A percentile compares a stretch with the other conserved stretches of the same genome.
Conservation (phyloP, 2,888 invertebrate genomes). For the Limnephilus rhombicus region DNA sequence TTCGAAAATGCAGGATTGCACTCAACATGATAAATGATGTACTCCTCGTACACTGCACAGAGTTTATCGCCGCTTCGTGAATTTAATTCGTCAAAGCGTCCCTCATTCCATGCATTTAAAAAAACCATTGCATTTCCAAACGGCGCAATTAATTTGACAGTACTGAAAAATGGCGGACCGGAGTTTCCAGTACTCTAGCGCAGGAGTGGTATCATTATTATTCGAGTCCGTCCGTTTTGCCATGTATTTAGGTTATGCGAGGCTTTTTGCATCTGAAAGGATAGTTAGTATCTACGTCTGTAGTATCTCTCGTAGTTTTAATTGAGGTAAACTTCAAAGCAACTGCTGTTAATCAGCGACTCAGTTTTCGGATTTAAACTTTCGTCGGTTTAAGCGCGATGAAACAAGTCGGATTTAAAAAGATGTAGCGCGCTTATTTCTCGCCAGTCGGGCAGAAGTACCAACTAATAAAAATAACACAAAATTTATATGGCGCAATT, state of each 20-base stretch:
- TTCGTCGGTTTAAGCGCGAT: background rate
- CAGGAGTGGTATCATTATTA: background rate
- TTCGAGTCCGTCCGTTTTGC: background rate
- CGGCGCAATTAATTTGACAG: background rate
- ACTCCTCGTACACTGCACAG: background rate
- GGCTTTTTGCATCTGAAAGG: constrained; percentile 5
- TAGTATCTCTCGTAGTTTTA: background rate
- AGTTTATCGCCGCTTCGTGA: background rate
- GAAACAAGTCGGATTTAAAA: background rate
- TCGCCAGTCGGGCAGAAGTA: background rate
- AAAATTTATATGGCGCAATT: background rate
- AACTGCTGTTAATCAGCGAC: background rate
- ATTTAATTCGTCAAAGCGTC: constrained; percentile 26
- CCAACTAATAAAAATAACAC: background rate
- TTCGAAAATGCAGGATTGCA: background rate
- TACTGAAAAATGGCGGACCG: background rate
- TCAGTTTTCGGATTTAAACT: background rate
- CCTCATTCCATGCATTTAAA: background rate
- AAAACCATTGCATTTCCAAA: constrained; percentile 24
- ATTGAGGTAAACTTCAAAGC: background rate
- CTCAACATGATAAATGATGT: constrained; percentile 15
- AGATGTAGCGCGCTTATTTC: background rate
- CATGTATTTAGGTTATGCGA: constrained; percentile 6
- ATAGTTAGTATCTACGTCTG: background rate
- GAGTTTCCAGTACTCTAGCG: background rate